These are phyloP conservation scores for Lepus oiostolus DNA, from an alignment of 2,797 vertebrate genomes.

Conservation along the genomic window DNA sequence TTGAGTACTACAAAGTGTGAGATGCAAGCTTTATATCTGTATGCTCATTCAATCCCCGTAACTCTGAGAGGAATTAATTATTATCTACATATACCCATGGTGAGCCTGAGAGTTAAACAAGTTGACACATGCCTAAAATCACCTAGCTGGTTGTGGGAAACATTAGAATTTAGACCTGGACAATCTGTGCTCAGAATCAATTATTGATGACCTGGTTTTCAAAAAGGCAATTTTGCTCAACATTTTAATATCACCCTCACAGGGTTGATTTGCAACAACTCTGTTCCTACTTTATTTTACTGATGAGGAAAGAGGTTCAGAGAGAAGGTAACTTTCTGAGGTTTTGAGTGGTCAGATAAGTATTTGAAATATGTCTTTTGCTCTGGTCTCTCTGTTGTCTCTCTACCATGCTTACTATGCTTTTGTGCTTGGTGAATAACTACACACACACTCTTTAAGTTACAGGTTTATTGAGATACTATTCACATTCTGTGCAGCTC, in stretches of 20 bases:
- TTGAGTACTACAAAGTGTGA: not conserved
- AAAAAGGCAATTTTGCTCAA: not conserved
- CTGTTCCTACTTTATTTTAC: not conserved
- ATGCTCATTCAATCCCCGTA: not conserved
- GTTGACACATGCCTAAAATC: not conserved
- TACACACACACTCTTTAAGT: not conserved
- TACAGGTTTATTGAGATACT: conserved; percentile 11
- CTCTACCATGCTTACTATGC: not conserved
- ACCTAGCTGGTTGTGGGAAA: not conserved
- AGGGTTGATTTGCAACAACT: not conserved
- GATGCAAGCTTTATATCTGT: not conserved
- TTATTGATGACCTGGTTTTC: not conserved
- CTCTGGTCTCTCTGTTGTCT: not conserved
- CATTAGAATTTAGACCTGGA: not conserved
- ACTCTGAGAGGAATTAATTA: not conserved
- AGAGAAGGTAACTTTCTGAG: conserved; percentile 12
- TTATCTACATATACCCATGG: not conserved
- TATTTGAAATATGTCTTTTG: conserved; percentile 41
- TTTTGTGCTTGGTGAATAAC: conserved; percentile 14
- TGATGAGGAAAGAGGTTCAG: not conserved
- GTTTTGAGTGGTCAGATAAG: not conserved
- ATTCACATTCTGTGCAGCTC: not conserved
- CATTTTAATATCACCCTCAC: not conserved
- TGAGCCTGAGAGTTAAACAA: not conserved
- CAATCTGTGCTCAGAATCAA: not conserved